Percentiles rank a stretch among this genome's conserved stretches.
These are phyloP conservation scores for Bubo bubo DNA, from an alignment of 2,113 vertebrate species.

Conservation along the genomic window DNA sequence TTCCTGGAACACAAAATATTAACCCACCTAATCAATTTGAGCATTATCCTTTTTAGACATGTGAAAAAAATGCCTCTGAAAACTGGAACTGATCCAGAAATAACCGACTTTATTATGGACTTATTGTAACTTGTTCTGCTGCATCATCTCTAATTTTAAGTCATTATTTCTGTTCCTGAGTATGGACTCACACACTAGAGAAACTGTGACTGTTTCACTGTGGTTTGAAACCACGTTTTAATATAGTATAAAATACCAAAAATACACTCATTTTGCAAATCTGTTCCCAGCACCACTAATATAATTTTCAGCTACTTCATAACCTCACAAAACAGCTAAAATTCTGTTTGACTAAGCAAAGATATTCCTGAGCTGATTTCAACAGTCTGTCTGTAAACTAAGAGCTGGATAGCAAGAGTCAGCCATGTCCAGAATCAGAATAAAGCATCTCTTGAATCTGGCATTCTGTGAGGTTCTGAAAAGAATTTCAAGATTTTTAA, in stretches of 20 bases:
- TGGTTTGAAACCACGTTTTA: neutral
- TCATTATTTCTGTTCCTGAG: neutral
- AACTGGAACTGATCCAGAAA: neutral
- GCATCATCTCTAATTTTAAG: neutral
- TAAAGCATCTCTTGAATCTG: neutral
- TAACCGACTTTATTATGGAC: neutral
- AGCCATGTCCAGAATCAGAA: neutral
- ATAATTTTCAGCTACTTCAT: neutral
- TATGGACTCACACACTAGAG: neutral
- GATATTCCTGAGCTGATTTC: neutral
- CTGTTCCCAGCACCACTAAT: neutral
- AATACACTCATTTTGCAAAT: neutral
- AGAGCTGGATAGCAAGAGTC: neutral
- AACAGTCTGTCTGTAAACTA: neutral
- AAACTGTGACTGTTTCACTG: neutral
- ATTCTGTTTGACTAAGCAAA: neutral
- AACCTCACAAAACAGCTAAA: neutral
- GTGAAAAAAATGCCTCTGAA: neutral
- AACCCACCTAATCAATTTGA: neutral
- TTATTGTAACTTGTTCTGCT: neutral
- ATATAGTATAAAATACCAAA: neutral
- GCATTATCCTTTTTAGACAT: neutral
- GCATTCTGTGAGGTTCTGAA: neutral
- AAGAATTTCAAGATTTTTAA: neutral
- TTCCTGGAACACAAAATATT: neutral